phyloP scores from a whole-genome alignment of 35 echinoderm and acorn worm genomes.

The Patiria miniata region DNA sequence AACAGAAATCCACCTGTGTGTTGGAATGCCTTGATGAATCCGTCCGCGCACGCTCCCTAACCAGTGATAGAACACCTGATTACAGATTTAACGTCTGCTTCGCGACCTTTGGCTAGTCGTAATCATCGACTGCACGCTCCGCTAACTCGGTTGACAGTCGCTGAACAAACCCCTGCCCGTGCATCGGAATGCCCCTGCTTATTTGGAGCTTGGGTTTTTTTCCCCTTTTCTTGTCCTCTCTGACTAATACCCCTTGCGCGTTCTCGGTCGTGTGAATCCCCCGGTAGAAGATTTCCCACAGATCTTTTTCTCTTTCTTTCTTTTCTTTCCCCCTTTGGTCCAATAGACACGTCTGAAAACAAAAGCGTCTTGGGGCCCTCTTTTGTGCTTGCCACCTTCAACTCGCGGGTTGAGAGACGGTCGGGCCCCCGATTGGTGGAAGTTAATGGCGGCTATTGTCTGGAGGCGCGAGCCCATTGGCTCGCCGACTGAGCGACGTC shows the following conservation, averaged over 20 bases:
- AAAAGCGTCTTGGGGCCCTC: slow-evolving; percentile 1
- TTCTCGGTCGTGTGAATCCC: slow-evolving; percentile 12
- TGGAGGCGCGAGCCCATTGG: slow-evolving; percentile 15
- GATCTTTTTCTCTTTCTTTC: too few relatives aligned
- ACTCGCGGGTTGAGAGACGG: not conserved
- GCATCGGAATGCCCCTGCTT: not conserved
- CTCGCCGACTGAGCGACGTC: not conserved
- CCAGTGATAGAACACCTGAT: too few relatives aligned
- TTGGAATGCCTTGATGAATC: too few relatives aligned
- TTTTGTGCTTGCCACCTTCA: not conserved
- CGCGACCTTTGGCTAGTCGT: not conserved
- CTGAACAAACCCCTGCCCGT: not conserved
- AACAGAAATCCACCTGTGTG: too few relatives aligned
- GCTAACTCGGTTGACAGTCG: slow-evolving; percentile 1
- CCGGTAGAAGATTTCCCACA: slow-evolving; percentile 10
- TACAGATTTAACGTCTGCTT: not conserved
- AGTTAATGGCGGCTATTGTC: slow-evolving; percentile 14
- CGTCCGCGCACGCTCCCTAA: too few relatives aligned
- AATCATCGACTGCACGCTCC: slow-evolving; percentile 7
- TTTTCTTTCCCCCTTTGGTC: not conserved
- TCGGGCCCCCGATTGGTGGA: slow-evolving; percentile 16
- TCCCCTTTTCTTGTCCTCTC: not conserved
- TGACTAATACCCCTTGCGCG: not conserved
- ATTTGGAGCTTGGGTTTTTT: not conserved
- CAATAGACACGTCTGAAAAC: slow-evolving; percentile 25